Conservation (phyloP, 2,888 invertebrate genomes). For the Oscheius myriophilus region DNA sequence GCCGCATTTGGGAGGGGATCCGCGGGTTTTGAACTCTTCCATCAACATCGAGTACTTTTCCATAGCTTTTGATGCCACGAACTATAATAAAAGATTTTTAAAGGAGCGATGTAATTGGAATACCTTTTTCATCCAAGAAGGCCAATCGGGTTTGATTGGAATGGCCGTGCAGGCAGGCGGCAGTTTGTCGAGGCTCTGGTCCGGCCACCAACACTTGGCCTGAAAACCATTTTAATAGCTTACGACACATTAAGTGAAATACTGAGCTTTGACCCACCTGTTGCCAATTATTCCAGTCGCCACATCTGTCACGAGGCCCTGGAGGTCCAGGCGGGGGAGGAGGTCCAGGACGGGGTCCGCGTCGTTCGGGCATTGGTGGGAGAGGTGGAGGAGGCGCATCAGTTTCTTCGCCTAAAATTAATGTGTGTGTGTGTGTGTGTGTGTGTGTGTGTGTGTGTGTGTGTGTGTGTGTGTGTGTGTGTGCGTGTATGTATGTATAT, state of each 20-base stretch:
- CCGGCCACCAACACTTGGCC: conserved; percentile 33
- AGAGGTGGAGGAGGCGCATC: neutral
- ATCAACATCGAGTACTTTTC: conserved; percentile 28
- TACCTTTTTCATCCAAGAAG: conserved; percentile 34
- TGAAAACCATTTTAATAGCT: no score
- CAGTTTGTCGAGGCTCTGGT: conserved; percentile 15
- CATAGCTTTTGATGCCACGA: conserved; percentile 26
- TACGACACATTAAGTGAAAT: neutral
- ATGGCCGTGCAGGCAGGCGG: conserved; percentile 22
- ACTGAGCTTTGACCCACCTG: conserved; percentile 16
- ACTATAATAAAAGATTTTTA: conserved; percentile 20
- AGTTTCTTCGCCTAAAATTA: neutral
- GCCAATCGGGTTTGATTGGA: conserved; percentile 27
- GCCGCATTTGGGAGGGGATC: conserved; percentile 32
- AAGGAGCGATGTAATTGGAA: conserved; percentile 2
- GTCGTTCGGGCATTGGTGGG: neutral
- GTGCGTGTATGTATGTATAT: no score
- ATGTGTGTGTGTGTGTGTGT: no score
- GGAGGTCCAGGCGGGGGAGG: conserved; percentile 7
- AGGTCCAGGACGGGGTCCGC: conserved; percentile 12
- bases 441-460: no score
- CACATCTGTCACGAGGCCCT: conserved; percentile 13
- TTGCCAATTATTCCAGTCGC: conserved; percentile 26
- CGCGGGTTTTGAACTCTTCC: conserved; percentile 26
- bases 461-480: no score